Base-by-base conservation (phyloP, 2,113 vertebrate genomes). In the Ceyx margarethae region DNA sequence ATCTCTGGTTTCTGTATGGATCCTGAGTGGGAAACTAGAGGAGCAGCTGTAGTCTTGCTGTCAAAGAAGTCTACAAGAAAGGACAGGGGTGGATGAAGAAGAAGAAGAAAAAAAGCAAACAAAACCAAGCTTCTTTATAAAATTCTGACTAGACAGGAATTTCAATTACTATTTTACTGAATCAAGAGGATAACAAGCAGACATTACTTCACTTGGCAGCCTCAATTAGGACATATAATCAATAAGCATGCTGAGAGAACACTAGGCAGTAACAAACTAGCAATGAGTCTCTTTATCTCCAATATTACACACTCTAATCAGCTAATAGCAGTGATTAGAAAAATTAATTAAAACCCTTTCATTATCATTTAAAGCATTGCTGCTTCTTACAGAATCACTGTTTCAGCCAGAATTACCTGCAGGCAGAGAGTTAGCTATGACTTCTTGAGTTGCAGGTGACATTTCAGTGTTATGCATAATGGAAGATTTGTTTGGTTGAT, bases 1-100 rank as follows among this genome's bases (percentile, higher is more conserved):
- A 95, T 79, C 35, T 99, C 98, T 69, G 99, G 97, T 96, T 99
- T 99, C 72, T 98, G 97, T 90, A 99, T 98, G 31, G 99, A 99
- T 26, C 98, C 99, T 2, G 99, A 99, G 85, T 99, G 99, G 43
- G 98, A 97, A 66, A 98, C 96, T 67, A 97, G 7, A 43, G 98
- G 98, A 28, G 95, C 91, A 48, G 97, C 62, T 25, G 98, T 95
- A 87, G 97, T 94, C 77, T 97, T 95, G 90, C 97, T 98, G 96
- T 98, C 98, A 94, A 99, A 98, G 95, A 98, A 98, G 46, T 98
- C 98, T 35, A 6, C 7, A 92, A 82, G 64, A 89, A 88, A 92
- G 35, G 35, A 92, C 25, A 93, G 42, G 90, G 56, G 8, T 19
- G 26, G 42, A 7, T 86, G 76, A 42, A 67, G 40, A 72, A 82